Evolutionary conservation across 2,888 invertebrate genomes (phyloP).

Genomic region (Trichopoda pennipes): DNA sequence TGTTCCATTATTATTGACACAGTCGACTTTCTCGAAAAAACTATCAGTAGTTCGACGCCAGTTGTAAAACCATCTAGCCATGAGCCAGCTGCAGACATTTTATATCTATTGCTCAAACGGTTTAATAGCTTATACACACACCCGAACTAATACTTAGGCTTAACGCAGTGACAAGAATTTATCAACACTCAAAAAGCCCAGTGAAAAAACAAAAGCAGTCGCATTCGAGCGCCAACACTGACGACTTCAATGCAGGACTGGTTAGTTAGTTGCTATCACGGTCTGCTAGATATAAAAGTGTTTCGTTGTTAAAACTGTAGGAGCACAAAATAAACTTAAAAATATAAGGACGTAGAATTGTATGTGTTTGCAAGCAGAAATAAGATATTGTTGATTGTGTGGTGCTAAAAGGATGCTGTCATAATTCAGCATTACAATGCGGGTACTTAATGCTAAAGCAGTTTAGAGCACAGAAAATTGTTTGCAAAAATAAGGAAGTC

Average conservation of each 20-base stretch:
- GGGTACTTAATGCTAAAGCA: constrained; percentile 62
- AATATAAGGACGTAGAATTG: constrained; percentile 10
- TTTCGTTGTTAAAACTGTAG: constrained; percentile 5
- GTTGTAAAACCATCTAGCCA: constrained; percentile 3
- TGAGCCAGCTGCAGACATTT: constrained; percentile 10
- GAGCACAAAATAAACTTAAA: constrained; percentile 32
- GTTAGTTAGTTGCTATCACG: neutral
- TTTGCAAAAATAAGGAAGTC: constrained; percentile 66
- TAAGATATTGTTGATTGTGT: constrained; percentile 21
- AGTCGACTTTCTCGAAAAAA: neutral
- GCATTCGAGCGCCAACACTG: neutral
- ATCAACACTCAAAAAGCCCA: neutral
- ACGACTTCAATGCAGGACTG: neutral
- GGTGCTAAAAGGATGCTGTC: constrained; percentile 62
- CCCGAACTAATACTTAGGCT: neutral
- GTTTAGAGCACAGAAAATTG: constrained; percentile 62
- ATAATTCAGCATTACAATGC: constrained; percentile 65
- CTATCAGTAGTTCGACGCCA: neutral
- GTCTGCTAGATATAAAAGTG: constrained; percentile 1
- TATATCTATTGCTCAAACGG: neutral
- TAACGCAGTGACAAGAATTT: neutral
- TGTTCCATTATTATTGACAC: neutral
- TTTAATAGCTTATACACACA: neutral
- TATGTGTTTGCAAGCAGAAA: neutral
- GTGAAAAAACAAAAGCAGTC: neutral